These are phyloP conservation scores for Alligator mississippiensis DNA, from an alignment of 2,113 vertebrate species.

Conservation along the genomic window DNA sequence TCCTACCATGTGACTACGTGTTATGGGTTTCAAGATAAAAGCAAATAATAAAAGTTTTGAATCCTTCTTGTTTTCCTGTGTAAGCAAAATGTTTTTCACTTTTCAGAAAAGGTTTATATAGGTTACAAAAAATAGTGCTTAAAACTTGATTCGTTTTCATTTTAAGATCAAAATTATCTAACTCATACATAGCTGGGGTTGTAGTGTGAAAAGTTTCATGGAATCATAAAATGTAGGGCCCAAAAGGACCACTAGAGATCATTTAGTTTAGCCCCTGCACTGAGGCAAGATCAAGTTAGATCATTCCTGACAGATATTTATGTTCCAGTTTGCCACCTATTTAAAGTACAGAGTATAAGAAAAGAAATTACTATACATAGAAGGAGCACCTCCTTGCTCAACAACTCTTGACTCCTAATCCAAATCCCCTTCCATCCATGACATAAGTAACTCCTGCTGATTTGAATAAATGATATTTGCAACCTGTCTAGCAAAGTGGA, in stretches of 20 bases:
- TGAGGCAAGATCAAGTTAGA: no score
- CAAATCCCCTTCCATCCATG: background rate
- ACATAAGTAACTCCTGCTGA: background rate
- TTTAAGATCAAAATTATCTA: background rate
- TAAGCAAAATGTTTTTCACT: background rate
- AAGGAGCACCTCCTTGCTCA: background rate
- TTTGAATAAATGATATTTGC: background rate
- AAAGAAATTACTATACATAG: background rate
- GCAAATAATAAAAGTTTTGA: background rate
- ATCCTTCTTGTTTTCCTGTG: background rate
- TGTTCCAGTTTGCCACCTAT: no score
- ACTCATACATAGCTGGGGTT: background rate
- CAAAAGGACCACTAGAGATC: no score
- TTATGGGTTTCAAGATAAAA: background rate
- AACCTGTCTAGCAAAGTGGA: background rate
- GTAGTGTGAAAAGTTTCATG: background rate
- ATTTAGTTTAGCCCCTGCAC: no score
- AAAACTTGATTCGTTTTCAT: background rate
- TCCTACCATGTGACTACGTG: background rate
- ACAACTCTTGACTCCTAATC: background rate
- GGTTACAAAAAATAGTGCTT: background rate
- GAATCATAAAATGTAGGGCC: no score
- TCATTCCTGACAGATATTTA: no score
- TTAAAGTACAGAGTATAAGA: no score
- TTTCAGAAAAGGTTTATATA: background rate